Base-by-base conservation (phyloP, 1,140 invertebrate species). In the Sesamia nonagrioides region DNA sequence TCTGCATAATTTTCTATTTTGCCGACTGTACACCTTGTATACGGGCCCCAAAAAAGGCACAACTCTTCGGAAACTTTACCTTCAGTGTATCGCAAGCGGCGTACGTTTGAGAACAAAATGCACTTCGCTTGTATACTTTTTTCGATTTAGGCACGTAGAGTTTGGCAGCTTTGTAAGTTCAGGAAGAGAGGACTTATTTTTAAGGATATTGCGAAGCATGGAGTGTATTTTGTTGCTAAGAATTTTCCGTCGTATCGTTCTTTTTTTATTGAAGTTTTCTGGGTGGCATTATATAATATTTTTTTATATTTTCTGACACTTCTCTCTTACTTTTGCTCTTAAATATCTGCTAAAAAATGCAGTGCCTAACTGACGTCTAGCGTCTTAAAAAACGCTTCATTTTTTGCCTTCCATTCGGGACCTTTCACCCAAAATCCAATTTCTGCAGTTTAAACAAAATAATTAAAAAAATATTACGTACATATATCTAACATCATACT, bases 41-140 rank as follows among this genome's bases (percentile, higher is more conserved):
- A 66, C 37, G 61, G 61, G 61, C 35, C 37, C 61, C 61, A 66
- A 66, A 66, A 66, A 42, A 27, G 42, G 48, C 11, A 48, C 50
- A 66, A 66, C 17, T 50, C 35, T 27, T 18, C 35, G 52, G 63
- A 69, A 78, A 73, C 71, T 79, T 79, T 74, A 54, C 77, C 60
- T 74, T 79, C 45, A 79, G 60, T 79, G 73, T 75, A 74, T 79
- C 52, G 61, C 15, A 66, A 54, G 69, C 50, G 60, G 40, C 48
- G 61, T 75, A 60, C 71, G 61, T 60, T 79, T 61, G 71, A 48
- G 69, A 66, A 81, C 58, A 81, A 77, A 81, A 81, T 81, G 79
- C 79, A 81, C 68, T 81, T 81, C 76, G 54, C 68, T 68, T n/a
- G 78, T 71, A 78, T 50, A 7, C 68, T 71, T 71, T 71, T 71